These are phyloP conservation scores for Gavialis gangeticus DNA, from an alignment of 2,113 vertebrate genomes.

Conservation along the genomic window DNA sequence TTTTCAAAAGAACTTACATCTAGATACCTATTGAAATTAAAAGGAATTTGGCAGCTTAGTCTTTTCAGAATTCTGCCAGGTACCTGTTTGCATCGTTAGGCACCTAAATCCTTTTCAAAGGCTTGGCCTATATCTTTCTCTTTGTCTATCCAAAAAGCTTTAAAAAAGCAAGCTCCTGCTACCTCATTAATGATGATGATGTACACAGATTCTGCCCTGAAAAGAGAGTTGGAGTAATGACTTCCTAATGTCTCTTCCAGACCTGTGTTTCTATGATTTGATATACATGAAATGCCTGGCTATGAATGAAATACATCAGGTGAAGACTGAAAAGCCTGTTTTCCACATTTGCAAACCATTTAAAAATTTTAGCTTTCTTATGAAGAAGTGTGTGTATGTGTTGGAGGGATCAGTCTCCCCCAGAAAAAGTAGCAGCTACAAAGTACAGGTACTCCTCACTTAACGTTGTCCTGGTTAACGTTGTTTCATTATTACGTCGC, in stretches of 20 bases:
- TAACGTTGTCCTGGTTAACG: too few species aligned
- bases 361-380: not conserved
- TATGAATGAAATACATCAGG: not conserved
- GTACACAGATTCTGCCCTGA: not conserved
- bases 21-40: not conserved
- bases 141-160: not conserved
- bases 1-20: not conserved
- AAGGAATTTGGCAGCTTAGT: not conserved
- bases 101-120: not conserved
- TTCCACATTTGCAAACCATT: not conserved
- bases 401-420: not conserved
- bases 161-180: not conserved
- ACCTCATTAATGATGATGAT: not conserved
- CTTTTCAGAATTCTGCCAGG: not conserved
- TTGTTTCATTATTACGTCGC: too few species aligned
- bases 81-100: not conserved
- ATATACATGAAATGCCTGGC: not conserved
- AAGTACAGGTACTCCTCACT: too few species aligned
- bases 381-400: not conserved
- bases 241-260: too few species aligned
- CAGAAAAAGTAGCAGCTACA: conserved; percentile 1
- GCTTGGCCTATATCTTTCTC: not conserved
- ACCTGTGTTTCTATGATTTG: too few species aligned
- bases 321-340: not conserved
- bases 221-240: too few species aligned